A percentile compares a stretch with the other conserved stretches of the same genome.
Evolutionary conservation across 2,888 invertebrate genomes (phyloP).

Genomic region (Drosophila barbarae): DNA sequence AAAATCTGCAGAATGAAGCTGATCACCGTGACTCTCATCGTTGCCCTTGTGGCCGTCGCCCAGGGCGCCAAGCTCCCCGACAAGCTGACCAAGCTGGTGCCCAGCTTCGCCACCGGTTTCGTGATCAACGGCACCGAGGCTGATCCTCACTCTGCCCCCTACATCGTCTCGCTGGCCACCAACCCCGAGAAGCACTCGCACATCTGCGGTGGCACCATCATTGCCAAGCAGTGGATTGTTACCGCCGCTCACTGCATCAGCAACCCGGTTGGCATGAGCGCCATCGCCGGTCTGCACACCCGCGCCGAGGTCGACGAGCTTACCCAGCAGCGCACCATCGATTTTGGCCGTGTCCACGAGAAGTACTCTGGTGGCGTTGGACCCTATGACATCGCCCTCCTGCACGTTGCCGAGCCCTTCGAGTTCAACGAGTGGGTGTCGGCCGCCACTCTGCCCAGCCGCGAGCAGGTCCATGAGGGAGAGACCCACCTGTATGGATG

Average conservation of each 20-base stretch:
- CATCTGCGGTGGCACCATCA: constrained; percentile 80
- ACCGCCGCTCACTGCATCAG: constrained; percentile 79
- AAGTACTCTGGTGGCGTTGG: constrained; percentile 77
- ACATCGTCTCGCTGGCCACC: constrained; percentile 79
- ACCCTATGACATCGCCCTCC: constrained; percentile 82
- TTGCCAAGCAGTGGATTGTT: constrained; percentile 77
- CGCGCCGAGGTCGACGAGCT: constrained; percentile 60
- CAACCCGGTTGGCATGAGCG: constrained; percentile 65
- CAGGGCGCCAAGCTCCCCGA: constrained; percentile 61
- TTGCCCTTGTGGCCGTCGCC: constrained; percentile 60
- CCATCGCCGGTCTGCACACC: constrained; percentile 79
- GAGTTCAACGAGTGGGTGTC: constrained; percentile 72
- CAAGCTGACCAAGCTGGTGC: constrained; percentile 54
- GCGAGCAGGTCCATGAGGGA: constrained; percentile 66
- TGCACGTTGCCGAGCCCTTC: constrained; percentile 75
- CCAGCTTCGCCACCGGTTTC: constrained; percentile 69
- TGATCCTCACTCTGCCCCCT: constrained; percentile 78
- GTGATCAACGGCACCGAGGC: constrained; percentile 78
- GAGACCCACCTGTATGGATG: constrained; percentile 79
- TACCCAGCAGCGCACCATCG: constrained; percentile 71
- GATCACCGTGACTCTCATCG: constrained; percentile 55
- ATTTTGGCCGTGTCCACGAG: constrained; percentile 74
- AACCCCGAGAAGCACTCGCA: constrained; percentile 68
- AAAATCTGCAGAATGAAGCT: constrained; percentile 65
- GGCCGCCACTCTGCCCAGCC: constrained; percentile 77